phyloP scores from a whole-genome alignment of 1,140 invertebrate genomes.

The Hyles vespertilio region DNA sequence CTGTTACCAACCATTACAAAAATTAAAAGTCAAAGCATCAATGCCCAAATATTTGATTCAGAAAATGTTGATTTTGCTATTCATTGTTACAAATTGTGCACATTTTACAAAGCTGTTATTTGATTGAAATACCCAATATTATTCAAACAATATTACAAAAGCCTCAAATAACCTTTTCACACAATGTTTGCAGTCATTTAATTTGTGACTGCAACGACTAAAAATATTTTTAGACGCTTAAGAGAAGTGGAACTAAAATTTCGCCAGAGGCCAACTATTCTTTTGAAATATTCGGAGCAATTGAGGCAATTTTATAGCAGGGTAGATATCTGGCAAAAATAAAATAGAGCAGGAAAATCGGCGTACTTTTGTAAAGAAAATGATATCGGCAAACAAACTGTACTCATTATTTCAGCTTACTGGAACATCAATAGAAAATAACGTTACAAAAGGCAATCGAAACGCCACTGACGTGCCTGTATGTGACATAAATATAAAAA shows the following conservation, averaged over 20 bases:
- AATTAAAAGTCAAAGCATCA: too few relatives aligned
- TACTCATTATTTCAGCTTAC: constrained; percentile 1
- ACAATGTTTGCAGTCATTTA: too few relatives aligned
- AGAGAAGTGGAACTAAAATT: background rate
- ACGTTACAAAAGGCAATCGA: constrained; percentile 34
- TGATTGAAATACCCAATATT: too few relatives aligned
- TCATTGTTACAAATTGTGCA: too few relatives aligned
- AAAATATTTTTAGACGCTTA: background rate
- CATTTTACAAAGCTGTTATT: too few relatives aligned
- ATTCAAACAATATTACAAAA: too few relatives aligned
- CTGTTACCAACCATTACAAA: too few relatives aligned
- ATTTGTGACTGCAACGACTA: too few relatives aligned
- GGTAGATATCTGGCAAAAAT: constrained; percentile 1
- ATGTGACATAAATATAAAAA: constrained; percentile 34
- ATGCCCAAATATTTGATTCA: too few relatives aligned
- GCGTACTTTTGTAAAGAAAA: too few relatives aligned
- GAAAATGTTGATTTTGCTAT: too few relatives aligned
- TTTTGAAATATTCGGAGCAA: constrained; percentile 2
- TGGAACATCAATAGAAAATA: constrained; percentile 19
- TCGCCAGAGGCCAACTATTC: constrained; percentile 4
- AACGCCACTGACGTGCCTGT: constrained; percentile 33
- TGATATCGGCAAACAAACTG: background rate
- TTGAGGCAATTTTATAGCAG: constrained; percentile 5
- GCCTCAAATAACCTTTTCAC: background rate
- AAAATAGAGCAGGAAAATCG: background rate